phyloP scores from a whole-genome alignment of 2,888 invertebrate species.

The Polyploca ridens region DNA sequence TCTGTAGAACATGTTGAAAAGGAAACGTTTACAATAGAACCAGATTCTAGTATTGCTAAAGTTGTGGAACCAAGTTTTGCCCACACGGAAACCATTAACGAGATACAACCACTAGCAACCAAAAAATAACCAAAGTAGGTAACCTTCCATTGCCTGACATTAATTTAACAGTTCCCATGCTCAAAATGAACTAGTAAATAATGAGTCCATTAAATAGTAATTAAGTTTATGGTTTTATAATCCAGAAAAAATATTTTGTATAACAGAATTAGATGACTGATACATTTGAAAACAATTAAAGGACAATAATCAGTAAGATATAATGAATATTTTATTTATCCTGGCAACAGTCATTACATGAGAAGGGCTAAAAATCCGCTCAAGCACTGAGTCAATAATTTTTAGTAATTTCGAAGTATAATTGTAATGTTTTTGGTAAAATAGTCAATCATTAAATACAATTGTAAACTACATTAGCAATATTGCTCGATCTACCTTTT shows the following conservation, averaged over 20 bases:
- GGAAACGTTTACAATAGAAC: conserved; percentile 27
- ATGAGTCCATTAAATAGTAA: too few species aligned
- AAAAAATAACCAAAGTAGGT: neutral
- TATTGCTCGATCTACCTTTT: too few species aligned
- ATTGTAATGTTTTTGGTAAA: too few species aligned
- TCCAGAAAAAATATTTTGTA: neutral
- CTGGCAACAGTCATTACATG: too few species aligned
- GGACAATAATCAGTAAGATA: neutral
- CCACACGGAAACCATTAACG: neutral
- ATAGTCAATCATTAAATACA: too few species aligned
- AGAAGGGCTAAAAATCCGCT: too few species aligned
- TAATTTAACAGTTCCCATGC: neutral
- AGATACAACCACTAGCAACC: neutral
- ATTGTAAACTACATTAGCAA: too few species aligned
- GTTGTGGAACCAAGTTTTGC: conserved; percentile 2
- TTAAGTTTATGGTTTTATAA: too few species aligned
- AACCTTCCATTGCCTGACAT: neutral
- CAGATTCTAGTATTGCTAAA: conserved; percentile 14
- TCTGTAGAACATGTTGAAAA: conserved; percentile 12
- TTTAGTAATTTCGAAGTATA: too few species aligned
- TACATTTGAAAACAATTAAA: neutral
- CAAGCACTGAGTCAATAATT: too few species aligned
- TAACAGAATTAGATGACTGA: neutral
- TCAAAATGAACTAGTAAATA: neutral
- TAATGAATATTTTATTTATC: neutral